Evolutionary conservation across 2,888 invertebrate genomes (phyloP), one percentile per base, ranked within the genome.

Genomic region (Lepidocyrtoides sp.): DNA sequence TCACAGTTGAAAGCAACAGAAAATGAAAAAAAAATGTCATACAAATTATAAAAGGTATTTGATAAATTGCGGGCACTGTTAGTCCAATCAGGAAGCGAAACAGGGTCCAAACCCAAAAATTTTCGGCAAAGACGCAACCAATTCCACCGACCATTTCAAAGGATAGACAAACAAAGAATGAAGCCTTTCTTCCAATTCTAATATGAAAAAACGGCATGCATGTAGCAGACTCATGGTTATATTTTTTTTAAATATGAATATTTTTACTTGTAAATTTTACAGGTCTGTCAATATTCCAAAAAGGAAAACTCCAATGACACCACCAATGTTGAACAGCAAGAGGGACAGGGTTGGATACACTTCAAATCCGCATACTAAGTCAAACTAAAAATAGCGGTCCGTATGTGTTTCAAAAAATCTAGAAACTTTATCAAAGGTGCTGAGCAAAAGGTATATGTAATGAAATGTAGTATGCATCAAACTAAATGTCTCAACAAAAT

Each of bases 41-140:
- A 98, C 98, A 98, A 94, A 99, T 98, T 91, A 98, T 98, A 95
- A 98, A 98, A 0, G 99, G 98, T 95, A 98, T 98, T 95, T 98
- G 98, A 95, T 98, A 98, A 57, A 98, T 97, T 0, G 98, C 98
- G 2, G 98, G 98, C 94, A 98, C 98, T 0, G 98, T 98, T 5
- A 98, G 95, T 2, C 99, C 99, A n/a, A 98, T 98, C 75, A 98
- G 96, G 20, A 97, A 96, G 92, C 98, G 96, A 94, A 98, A 97
- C 1, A 96, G 95, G 0, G 97, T 97, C 98, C 98, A 98, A 93
- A 96, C 96, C 97, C 97, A 97, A 95, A 97, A 98, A 94, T 97
- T 96, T 66, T 96, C 96, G 36, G 98, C 97, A 83, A 97, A 96
- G 2, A 98, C 97, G 3, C 98, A 98, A 94, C 97, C 95, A 94